Base-by-base conservation (phyloP, 1,140 invertebrate species). In the Scaptodrosophila lebanonensis region DNA sequence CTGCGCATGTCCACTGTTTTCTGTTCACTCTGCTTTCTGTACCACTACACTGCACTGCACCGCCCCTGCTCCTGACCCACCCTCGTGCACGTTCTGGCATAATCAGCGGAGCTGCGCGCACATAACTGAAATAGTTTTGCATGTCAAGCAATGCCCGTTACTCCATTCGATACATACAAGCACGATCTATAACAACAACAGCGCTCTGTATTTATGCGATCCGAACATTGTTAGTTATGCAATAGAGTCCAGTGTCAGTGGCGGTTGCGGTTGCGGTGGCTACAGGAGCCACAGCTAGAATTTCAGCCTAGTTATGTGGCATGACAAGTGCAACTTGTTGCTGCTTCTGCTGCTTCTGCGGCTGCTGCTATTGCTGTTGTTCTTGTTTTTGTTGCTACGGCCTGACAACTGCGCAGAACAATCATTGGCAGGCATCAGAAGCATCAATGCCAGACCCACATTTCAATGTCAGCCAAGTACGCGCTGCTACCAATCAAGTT, bases 381-480 rank as follows among this genome's bases (percentile, higher is more conserved):
- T n/a, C 22, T 4, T 3, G n/a, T n/a, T n/a, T n/a, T n/a, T n/a
- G n/a, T n/a, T n/a, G n/a, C n/a, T n/a, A n/a, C n/a, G n/a, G n/a
- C 22, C 22, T 25, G 22, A 32, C 48, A 35, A 22, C 54, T 48
- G 47, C 59, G 50, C 59, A 52, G 73, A 52, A 65, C 73, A 77
- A 77, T 77, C 73, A 77, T 77, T 79, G 73, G 75, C 73, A 73
- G 73, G 68, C 72, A 77, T 77, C 72, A 70, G 79, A 73, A 68
- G 68, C 72, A 77, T 77, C 72, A 70, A 77, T 76, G 58, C 47
- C 47, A 77, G 73, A 75, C 73, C 73, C 73, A 77, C 75, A 79
- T 77, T 77, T 77, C 73, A 77, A 77, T 77, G 73, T 77, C 73
- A 79, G 70, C 60, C 70, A 68, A 68, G 42, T 79, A 75, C 73